These are phyloP conservation scores for Allophyes oxyacanthae DNA, from an alignment of 2,888 invertebrate species.

Conservation along the genomic window DNA sequence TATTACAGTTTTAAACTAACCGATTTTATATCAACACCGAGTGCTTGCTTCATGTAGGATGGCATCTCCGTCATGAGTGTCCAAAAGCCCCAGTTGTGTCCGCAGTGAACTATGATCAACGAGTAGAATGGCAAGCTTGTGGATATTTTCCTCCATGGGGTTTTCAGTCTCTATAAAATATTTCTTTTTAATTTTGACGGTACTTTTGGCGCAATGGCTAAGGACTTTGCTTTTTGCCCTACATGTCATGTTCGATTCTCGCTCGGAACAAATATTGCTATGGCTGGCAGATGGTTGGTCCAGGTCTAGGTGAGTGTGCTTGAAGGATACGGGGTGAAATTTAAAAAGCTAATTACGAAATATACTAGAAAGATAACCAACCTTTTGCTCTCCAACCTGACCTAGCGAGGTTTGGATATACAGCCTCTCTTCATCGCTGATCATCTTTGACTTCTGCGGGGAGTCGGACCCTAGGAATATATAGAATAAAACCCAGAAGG, in stretches of 20 bases:
- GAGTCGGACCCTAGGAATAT: slow-evolving; percentile 90
- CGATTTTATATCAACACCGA: slow-evolving; percentile 89
- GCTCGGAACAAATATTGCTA: too few relatives aligned
- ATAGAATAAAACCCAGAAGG: slow-evolving; percentile 88
- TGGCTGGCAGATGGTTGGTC: too few relatives aligned
- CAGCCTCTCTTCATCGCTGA: slow-evolving; percentile 90
- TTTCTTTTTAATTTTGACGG: too few relatives aligned
- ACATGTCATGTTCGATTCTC: too few relatives aligned
- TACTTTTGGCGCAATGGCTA: too few relatives aligned
- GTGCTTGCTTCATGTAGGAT: slow-evolving; percentile 90
- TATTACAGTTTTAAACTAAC: slow-evolving; percentile 67
- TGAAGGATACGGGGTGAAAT: too few relatives aligned
- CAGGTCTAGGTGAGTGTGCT: too few relatives aligned
- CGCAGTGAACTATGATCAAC: slow-evolving; percentile 87
- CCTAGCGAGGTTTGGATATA: slow-evolving; percentile 90
- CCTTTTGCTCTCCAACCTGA: slow-evolving; percentile 26
- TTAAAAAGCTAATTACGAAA: neutral
- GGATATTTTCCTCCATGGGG: slow-evolving; percentile 89
- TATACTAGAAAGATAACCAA: neutral
- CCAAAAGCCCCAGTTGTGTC: slow-evolving; percentile 93
- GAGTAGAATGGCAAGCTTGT: slow-evolving; percentile 89
- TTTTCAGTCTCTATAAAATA: slow-evolving; percentile 65
- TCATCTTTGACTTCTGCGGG: slow-evolving; percentile 89
- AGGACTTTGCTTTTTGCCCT: too few relatives aligned
- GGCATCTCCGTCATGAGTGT: slow-evolving; percentile 92